Evolutionary conservation across 2,797 vertebrate species (phyloP), one percentile per base, ranked within the genome.

Genomic region (Chelon labrosus): DNA sequence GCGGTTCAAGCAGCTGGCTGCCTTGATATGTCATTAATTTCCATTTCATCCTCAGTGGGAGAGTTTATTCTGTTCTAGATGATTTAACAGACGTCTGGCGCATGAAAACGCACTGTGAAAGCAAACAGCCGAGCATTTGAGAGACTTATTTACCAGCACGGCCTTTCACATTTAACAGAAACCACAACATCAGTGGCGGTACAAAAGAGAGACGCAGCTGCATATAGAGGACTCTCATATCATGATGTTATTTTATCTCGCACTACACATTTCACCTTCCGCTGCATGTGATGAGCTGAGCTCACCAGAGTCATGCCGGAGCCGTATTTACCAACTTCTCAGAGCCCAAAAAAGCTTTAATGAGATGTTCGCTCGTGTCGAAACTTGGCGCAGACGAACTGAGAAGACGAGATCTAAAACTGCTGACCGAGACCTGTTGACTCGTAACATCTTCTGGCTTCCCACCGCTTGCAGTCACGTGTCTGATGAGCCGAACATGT

Each of bases 401-500:
- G 38, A 16, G 10, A 54, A 47, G 35, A 61, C 3, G 5, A 37
- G 9, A 27, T 55, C n/a, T 37, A 46, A 61, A 83, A 75, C 20
- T 0, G 9, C 65, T 38, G 66, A 50, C 25, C 56, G 22, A 70
- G 39, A 37, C 54, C 44, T 31, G 19, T 37, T 10, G 17, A 31
- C 10, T 49, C 27, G 54, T 37, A 62, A 39, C 25, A 5, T 53
- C 44, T 69, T 50, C 50, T 68, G 37, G 50, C 49, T 20, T 5
- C 47, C 31, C 37, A 37, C n/a, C 25, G 8, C 47, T 46, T 22
- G 31, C 13, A 4, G 68, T 63, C 75, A 41, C 64, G n/a, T 31
- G 76, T 51, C 65, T 51, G 7, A 70, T 80, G 20, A 35, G 54
- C 51, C 20, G 47, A 59, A 65, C 69, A 80, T 72, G 70, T 77